Evolutionary conservation across 2,113 vertebrate species (phyloP).

Genomic region (Cyprinodon variegatus): DNA sequence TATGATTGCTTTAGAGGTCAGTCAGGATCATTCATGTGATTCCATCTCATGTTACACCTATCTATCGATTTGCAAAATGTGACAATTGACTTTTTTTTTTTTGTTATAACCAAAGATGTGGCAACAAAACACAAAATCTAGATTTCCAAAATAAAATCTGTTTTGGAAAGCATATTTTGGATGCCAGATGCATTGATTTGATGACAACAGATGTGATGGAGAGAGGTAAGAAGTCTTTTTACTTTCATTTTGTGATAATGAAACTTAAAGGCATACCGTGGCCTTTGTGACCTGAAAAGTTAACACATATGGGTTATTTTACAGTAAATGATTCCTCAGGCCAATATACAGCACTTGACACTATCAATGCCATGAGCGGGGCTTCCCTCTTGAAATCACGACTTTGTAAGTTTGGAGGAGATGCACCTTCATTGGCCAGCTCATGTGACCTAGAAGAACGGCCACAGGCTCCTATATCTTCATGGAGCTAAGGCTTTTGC

Average conservation of each 20-base stretch:
- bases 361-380: too few species aligned
- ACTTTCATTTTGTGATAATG: neutral
- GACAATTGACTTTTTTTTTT: slow-evolving; percentile 37
- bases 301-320: too few species aligned
- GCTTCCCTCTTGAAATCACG: too few species aligned
- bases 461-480: too few species aligned
- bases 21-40: slow-evolving; percentile 60
- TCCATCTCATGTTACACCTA: slow-evolving; percentile 49
- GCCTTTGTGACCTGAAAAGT: too few species aligned
- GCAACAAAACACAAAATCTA: slow-evolving; percentile 64
- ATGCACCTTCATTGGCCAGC: too few species aligned
- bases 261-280: too few species aligned
- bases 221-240: neutral
- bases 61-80: slow-evolving; percentile 71
- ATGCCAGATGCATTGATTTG: slow-evolving; percentile 58
- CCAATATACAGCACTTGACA: too few species aligned
- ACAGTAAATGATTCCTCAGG: too few species aligned
- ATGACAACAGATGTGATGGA: neutral
- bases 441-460: too few species aligned
- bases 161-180: slow-evolving; percentile 69
- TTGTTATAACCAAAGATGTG: slow-evolving; percentile 77
- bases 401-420: too few species aligned
- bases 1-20: slow-evolving; percentile 43
- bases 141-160: slow-evolving; percentile 78
- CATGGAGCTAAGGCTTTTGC: too few species aligned